These are phyloP conservation scores for Pseudocheirus occidentalis DNA, from an alignment of 2,797 vertebrate species.

Conservation along the genomic window DNA sequence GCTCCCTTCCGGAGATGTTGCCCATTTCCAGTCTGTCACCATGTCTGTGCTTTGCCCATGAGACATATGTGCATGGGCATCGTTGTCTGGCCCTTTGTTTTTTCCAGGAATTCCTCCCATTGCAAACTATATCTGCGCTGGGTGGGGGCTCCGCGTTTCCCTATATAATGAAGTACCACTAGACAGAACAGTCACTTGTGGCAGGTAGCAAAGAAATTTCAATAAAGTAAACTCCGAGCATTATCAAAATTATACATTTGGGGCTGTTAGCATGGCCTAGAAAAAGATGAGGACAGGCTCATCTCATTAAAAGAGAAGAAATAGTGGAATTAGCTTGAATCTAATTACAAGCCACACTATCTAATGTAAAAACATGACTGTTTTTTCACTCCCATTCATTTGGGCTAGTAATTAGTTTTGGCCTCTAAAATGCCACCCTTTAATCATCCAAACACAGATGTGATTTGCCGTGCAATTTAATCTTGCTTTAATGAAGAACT, in stretches of 20 bases:
- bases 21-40: conserved; percentile 27
- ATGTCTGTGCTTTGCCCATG: not conserved
- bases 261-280: conserved; percentile 92
- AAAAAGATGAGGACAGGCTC: conserved; percentile 96
- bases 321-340: conserved; percentile 99
- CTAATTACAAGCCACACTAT: conserved; percentile 99
- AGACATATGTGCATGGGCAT: not conserved
- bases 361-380: conserved; percentile 99
- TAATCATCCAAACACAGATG: conserved; percentile 99
- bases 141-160: conserved; percentile 70
- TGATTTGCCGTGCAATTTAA: conserved; percentile 99
- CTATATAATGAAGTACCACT: conserved; percentile 91
- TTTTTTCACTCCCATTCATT: conserved; percentile 99
- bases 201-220: conserved; percentile 96
- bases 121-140: conserved; percentile 65
- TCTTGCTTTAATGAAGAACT: conserved; percentile 99
- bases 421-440: conserved; percentile 99
- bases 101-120: conserved; percentile 48
- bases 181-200: conserved; percentile 95
- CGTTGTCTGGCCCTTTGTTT: not conserved
- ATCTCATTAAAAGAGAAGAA: conserved; percentile 99
- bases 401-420: conserved; percentile 99
- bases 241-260: conserved; percentile 99
- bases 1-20: conserved; percentile 45
- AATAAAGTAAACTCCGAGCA: conserved; percentile 99